phyloP scores from a whole-genome alignment of 2,113 vertebrate species.

The Dunckerocampus dactyliophorus region DNA sequence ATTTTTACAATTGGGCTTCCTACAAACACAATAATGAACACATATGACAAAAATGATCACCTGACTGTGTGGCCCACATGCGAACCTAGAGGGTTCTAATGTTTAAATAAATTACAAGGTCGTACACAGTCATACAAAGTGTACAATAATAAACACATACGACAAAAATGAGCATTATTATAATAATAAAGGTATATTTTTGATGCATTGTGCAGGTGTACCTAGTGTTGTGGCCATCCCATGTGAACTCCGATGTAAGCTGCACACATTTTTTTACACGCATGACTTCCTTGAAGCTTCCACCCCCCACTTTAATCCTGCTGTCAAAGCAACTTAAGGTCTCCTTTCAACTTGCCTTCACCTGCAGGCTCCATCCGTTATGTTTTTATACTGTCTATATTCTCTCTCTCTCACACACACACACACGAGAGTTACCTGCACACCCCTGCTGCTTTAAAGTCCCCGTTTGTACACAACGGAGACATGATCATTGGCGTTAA shows the following conservation, averaged over 20 bases:
- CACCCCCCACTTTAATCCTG: constrained; percentile 9
- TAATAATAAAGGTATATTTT: not conserved
- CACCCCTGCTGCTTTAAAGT: constrained; percentile 13
- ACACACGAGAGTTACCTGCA: constrained; percentile 8
- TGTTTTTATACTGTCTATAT: constrained; percentile 19
- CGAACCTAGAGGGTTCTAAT: too few species aligned
- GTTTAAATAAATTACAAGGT: too few species aligned
- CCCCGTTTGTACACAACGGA: not conserved
- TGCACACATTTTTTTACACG: constrained; percentile 27
- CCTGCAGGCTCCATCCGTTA: constrained; percentile 38
- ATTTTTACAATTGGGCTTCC: too few species aligned
- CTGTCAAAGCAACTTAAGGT: constrained; percentile 58
- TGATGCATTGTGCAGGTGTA: not conserved
- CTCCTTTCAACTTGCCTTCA: constrained; percentile 39
- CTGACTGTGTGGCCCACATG: too few species aligned
- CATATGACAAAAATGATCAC: not conserved
- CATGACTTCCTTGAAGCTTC: constrained; percentile 44
- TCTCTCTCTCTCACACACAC: constrained; percentile 10
- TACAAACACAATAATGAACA: too few species aligned
- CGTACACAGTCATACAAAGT: too few species aligned
- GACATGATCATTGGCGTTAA: not conserved
- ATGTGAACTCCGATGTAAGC: constrained; percentile 1
- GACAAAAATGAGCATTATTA: not conserved
- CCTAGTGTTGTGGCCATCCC: too few species aligned
- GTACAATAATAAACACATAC: too few species aligned